Base-by-base conservation (phyloP, 30 jellyfish, hydroid and myxozoan species). In the Nemopilema nomurai region DNA sequence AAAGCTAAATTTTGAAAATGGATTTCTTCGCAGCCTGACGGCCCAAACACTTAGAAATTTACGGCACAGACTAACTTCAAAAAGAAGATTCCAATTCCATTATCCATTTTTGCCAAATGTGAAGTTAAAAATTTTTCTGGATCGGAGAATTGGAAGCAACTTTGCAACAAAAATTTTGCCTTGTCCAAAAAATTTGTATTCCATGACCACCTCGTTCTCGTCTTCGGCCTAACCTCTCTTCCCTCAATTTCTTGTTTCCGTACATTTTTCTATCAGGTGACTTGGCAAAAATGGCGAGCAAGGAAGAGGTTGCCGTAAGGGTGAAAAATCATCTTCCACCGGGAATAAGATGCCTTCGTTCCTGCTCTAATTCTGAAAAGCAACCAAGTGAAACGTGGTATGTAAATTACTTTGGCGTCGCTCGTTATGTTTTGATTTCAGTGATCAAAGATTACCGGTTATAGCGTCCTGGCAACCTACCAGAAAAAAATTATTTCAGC, bases 261-360 rank as follows among this genome's bases (percentile, higher is more conserved):
- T 41, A 41, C 57, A 41, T 41, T 41, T 41, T 13, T 3, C 13
- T 41, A 13, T 41, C 57, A 41, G 57, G 57, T 41, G 57, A 41
- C 57, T 13, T 13, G 13, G 13, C 57, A 18, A 79, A 65, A 23
- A 79, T 79, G 89, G 89, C 30, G 80, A n/a, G n/a, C n/a, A n/a
- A n/a, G n/a, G n/a, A n/a, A n/a, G 81, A 33, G 71, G 81, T 24
- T 29, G 73, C 78, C 21, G 81, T 79, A 51, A 73, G 64, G 31
- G 71, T 66, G 64, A 84, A 84, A 31, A 70, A 62, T 13, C 93
- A 71, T 24, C 82, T 74, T 25, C 93, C 93, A 8, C 84, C 53
- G 23, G 93, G 93, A 64, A 32, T 71, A 8, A 49, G 87, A 50
- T 74, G 87, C 79, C 25, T 73, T 25, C 79, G 70, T 8, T 67